phyloP scores from a whole-genome alignment of 2,113 vertebrate genomes.

The Albula goreensis region DNA sequence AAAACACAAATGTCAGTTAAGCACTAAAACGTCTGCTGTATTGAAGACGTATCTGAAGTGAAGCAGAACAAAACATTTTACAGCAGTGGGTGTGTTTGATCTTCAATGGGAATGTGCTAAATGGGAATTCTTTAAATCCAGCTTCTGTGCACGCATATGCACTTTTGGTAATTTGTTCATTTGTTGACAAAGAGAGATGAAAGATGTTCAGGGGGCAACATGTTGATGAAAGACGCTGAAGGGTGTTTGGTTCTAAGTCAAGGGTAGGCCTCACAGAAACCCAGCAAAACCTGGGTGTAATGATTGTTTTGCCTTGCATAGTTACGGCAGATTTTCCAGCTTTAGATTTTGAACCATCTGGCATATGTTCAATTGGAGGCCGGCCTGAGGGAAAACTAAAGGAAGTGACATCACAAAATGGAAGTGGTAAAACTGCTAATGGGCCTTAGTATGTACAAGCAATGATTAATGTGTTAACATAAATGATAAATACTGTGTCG shows the following conservation, averaged over 20 bases:
- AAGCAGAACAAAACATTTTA: background rate
- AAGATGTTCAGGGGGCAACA: too few species aligned
- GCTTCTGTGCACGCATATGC: background rate
- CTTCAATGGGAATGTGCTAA: background rate
- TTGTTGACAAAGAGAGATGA: too few species aligned
- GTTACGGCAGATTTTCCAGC: too few species aligned
- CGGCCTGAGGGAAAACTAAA: background rate
- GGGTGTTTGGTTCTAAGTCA: background rate
- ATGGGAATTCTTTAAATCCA: background rate
- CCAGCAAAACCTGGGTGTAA: background rate
- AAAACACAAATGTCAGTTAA: background rate
- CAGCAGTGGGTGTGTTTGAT: too few species aligned
- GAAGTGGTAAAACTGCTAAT: background rate
- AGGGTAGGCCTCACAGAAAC: background rate
- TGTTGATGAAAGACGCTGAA: too few species aligned
- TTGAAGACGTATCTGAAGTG: background rate
- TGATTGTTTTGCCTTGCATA: background rate
- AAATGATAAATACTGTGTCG: too few species aligned
- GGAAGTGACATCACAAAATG: background rate
- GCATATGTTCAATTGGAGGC: background rate
- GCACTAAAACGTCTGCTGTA: background rate
- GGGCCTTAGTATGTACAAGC: background rate
- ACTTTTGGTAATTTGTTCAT: background rate
- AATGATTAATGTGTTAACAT: too few species aligned
- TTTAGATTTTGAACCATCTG: too few species aligned